Conservation (phyloP, 1,140 invertebrate genomes). For the Calliphora vicina region DNA sequence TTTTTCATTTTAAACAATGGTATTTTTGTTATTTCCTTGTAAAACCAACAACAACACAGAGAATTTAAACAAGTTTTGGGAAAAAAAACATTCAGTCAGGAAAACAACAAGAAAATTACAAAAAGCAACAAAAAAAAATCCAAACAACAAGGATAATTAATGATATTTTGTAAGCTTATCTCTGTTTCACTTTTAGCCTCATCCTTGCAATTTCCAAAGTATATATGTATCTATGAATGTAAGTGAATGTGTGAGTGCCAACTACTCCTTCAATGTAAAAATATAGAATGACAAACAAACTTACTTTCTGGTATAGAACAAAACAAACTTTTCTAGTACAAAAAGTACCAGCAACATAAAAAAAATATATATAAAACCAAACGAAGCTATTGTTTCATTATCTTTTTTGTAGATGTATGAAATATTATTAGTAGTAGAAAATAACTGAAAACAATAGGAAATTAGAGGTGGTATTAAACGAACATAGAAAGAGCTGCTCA, state of each 20-base stretch:
- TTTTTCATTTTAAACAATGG: background rate
- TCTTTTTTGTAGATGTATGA: slow-evolving; percentile 20
- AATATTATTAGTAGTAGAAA: slow-evolving; percentile 15
- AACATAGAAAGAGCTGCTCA: background rate
- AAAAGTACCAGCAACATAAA: background rate
- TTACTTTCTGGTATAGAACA: background rate
- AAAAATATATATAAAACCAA: background rate
- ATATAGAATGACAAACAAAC: background rate
- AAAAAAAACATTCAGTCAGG: slow-evolving; percentile 14
- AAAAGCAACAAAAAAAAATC: background rate
- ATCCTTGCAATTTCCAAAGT: background rate
- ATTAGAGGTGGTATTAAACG: background rate
- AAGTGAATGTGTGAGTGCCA: background rate
- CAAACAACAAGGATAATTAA: slow-evolving; percentile 27
- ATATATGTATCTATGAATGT: background rate
- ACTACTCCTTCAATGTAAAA: background rate
- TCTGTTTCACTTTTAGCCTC: background rate
- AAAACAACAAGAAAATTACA: slow-evolving; percentile 27
- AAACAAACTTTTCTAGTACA: background rate
- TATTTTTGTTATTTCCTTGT: background rate
- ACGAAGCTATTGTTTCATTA: slow-evolving; percentile 21
- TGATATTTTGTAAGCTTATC: slow-evolving; percentile 26
- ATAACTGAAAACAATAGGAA: background rate
- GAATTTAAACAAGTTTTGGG: no score
- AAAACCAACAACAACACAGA: background rate